These are phyloP conservation scores for Isoperla grammatica DNA, from an alignment of 2,888 invertebrate species.

Conservation along the genomic window DNA sequence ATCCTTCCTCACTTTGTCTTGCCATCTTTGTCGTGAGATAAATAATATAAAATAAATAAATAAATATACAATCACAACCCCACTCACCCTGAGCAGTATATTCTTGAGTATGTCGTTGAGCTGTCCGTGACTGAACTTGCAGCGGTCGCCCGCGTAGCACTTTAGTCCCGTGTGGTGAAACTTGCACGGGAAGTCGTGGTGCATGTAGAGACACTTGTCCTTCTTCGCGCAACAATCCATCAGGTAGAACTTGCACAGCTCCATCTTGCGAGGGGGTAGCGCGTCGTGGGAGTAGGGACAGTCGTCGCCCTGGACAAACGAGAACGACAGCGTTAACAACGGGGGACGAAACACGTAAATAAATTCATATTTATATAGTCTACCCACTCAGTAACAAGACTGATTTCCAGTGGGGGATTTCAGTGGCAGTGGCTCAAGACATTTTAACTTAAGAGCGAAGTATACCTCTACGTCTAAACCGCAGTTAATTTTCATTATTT, in stretches of 20 bases:
- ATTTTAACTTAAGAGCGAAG: no score
- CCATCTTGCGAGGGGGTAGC: slow-evolving; percentile 77
- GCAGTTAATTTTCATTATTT: no score
- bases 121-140: slow-evolving; percentile 91
- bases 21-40: no score
- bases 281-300: slow-evolving; percentile 85
- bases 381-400: no score
- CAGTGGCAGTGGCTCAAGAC: no score
- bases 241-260: slow-evolving; percentile 93
- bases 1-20: no score
- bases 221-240: slow-evolving; percentile 94
- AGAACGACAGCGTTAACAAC: not conserved
- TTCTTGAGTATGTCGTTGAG: slow-evolving; percentile 71
- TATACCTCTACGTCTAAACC: no score
- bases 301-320: slow-evolving; percentile 58
- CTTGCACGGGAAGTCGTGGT: slow-evolving; percentile 95
- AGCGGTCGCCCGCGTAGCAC: slow-evolving; percentile 73
- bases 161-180: slow-evolving; percentile 90
- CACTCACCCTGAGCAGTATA: slow-evolving; percentile 47
- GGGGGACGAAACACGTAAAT: not conserved
- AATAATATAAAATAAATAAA: no score
- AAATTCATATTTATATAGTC: no score
- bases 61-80: no score
- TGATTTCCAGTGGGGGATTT: no score
- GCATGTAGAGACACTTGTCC: slow-evolving; percentile 94